phyloP scores from a whole-genome alignment of 2,113 vertebrate genomes.

The Channa argus region DNA sequence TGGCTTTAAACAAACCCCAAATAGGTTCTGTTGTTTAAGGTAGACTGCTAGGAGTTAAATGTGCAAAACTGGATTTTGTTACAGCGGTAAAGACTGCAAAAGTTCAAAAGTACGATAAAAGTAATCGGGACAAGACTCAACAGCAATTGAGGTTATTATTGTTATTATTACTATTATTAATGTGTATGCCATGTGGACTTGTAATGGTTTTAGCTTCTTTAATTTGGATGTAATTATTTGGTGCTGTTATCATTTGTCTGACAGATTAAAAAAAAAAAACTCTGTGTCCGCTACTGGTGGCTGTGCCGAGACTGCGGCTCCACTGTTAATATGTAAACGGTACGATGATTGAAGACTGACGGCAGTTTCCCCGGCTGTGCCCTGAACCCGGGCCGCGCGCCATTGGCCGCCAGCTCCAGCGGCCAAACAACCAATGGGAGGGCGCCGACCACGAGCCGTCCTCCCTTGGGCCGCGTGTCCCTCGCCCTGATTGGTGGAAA shows the following conservation, averaged over 20 bases:
- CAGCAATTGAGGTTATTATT: too few relatives aligned
- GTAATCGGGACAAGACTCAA: too few relatives aligned
- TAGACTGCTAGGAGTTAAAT: background rate
- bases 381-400: conserved; percentile 86
- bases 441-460: conserved; percentile 94
- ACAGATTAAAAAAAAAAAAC: conserved; percentile 33
- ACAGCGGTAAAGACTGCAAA: too few relatives aligned
- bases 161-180: too few relatives aligned
- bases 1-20: conserved; percentile 4
- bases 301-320: conserved; percentile 70
- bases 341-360: conserved; percentile 86
- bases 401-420: conserved; percentile 89
- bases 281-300: conserved; percentile 41
- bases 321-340: conserved; percentile 85
- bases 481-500: conserved; percentile 93
- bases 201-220: background rate
- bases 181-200: background rate
- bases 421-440: conserved; percentile 91
- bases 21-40: background rate
- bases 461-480: conserved; percentile 91
- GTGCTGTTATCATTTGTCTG: conserved; percentile 21
- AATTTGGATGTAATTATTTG: background rate
- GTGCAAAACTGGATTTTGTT: background rate
- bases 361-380: conserved; percentile 86
- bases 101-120: background rate